Base-by-base conservation (phyloP, 1,140 invertebrate species). In the Argopecten irradians region DNA sequence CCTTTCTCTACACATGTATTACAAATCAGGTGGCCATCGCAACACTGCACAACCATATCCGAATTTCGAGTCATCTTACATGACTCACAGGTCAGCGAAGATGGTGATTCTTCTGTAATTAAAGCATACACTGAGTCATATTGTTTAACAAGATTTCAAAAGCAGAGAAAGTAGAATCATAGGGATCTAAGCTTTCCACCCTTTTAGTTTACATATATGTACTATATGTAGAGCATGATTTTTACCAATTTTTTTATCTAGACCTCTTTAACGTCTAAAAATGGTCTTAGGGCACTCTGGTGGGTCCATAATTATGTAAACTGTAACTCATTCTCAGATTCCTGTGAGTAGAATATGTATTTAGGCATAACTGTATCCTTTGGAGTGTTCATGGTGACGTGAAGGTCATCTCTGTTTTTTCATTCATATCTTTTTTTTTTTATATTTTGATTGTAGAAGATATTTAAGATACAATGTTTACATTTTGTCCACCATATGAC, bases 1-100 rank as follows among this genome's bases (percentile, higher is more conserved):
- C 82, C 46, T 34, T 85, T 87, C 36, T 90, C 89, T 8, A 90
- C 86, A 83, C 89, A 90, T 0, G 33, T 36, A 34, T 87, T 87
- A 88, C 89, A 90, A 19, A 87, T 86, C 0, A 90, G 84, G 83
- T 90, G 89, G 33, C 71, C 87, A 35, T 88, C 46, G 86, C 87
- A 88, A 34, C 89, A 90, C 84, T 90, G 89, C 14, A 86, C 87
- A 0, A 90, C 35, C 33, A 43, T 86, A 13, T 85, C 83, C 16
- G 43, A 46, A 33, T 87, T 84, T 11, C 82, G 35, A 11, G 11
- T 86, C 8, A 34, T 34, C n/a, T 41, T 34, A 88, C 89, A 90
- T 0, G 41, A 85, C 46, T 90, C 89, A 86, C 89, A 90, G 9
- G 71, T 41, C 16, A 90, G 3, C 33, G 82, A 82, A 7, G 89